Evolutionary conservation across 2,888 invertebrate genomes (phyloP), one percentile per base, ranked within the genome.

Genomic region (Syrphus vitripennis): DNA sequence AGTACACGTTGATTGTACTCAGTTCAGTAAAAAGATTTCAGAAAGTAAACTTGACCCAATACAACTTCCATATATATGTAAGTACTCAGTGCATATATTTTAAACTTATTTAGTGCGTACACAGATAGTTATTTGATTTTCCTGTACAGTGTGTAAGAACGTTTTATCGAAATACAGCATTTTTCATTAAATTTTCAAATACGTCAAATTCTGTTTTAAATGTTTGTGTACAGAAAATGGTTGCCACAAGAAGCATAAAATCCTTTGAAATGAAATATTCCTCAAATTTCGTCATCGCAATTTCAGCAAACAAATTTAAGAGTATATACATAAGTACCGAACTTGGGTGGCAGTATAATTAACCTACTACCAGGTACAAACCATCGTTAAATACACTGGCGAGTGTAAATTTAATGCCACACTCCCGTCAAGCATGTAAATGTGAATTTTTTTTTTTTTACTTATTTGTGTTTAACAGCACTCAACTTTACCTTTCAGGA

Each of bases 361-460:
- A 83, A 78, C 78, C 78, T 59, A 78, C 61, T 72, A 40, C 59
- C 55, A 57, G 48, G 21, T 50, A 26, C 10, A 12, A 10, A 34
- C 72, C 45, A 57, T 45, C 67, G 53, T 53, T 53, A 57, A 82
- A 67, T 26, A 72, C 71, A 61, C 65, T 65, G 78, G 65, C 48
- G 71, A 77, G 78, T 78, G 78, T 82, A 77, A 65, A 83, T 78
- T 83, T 72, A 72, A 67, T 45, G 83, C 78, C 53, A 59, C 59
- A 29, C 61, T 72, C 42, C 72, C 61, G 34, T 67, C 77, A 71
- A 48, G 57, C 77, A 40, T 57, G 26, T 29, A 70, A 71, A 50
- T 57, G 29, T 78, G 45, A 21, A 6, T 42, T 72, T 61, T 61
- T 29, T 14, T 29, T 40, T 10, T 53, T 67, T 24, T 59, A n/a